Evolutionary conservation across 2,113 vertebrate species (phyloP), one percentile per base, ranked within the genome.

Genomic region (Apaloderma vittatum): DNA sequence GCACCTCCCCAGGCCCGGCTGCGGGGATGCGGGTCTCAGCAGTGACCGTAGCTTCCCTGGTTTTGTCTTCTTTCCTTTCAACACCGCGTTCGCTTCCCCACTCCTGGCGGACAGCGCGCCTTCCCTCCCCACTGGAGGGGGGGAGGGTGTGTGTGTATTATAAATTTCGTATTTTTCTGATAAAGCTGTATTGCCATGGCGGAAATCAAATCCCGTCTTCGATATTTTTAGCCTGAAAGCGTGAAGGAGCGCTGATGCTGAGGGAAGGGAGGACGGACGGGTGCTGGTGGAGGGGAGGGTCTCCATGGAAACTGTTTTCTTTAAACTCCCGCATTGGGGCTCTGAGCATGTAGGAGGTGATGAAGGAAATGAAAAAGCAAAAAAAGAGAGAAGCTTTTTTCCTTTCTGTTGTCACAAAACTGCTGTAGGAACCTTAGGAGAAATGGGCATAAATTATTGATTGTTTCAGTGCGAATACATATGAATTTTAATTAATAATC

Each of bases 241-340:
- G 94, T 95, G 97, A 97, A 98, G 94, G 93, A 95, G 84, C 97
- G 87, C 95, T 95, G 97, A 94, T 97, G 97, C 96, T 75, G 96
- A 94, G 96, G 97, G 97, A 97, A 97, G 86, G 97, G 96, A 95
- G 74, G 84, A 95, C 90, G 96, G 98, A 95, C 70, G 96, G 96
- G 97, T 95, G 97, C 97, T 92, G 89, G 66, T 14, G 30, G 83
- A 83, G 94, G 97, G 93, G 95, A 98, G 85, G n/a, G 97, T 99
- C 98, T 98, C 99, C 98, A 99, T 99, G 98, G 99, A 98, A 99
- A 99, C 99, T 95, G 95, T 98, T 98, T 97, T 97, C 98, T 97
- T 98, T 96, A 97, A 98, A 98, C 98, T 98, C 98, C 92, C 45
- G 27, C 97, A 98, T 96, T 97, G 92, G 97, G 98, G 98, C 98